These are phyloP conservation scores for Limnothrissa miodon DNA, from an alignment of 2,113 vertebrate genomes.

Conservation along the genomic window DNA sequence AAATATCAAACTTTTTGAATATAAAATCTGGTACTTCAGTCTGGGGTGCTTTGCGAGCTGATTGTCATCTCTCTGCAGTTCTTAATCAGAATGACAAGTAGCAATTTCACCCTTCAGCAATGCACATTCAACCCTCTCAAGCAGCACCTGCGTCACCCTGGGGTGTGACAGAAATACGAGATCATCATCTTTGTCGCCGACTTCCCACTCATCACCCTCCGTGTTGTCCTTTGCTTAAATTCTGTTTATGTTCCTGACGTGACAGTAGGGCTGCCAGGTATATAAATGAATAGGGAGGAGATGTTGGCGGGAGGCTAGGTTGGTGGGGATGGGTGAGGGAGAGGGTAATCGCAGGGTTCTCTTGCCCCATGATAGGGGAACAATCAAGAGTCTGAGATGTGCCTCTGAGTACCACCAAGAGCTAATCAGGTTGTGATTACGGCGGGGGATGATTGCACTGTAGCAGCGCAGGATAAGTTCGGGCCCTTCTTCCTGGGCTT, in stretches of 20 bases:
- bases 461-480: not conserved
- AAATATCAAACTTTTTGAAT: not conserved
- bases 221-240: not conserved
- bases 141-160: not conserved
- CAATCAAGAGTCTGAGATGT: not conserved
- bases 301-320: not conserved
- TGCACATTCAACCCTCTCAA: not conserved
- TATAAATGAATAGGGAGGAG: not conserved
- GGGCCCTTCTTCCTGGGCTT: not conserved
- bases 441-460: not conserved
- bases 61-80: constrained; percentile 3
- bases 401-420: not conserved
- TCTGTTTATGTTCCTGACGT: not conserved
- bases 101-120: constrained; percentile 17
- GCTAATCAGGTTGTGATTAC: constrained; percentile 14
- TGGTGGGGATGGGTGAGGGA: not conserved
- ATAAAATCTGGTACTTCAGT: not conserved
- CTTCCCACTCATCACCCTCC: not conserved
- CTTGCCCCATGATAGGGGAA: not conserved
- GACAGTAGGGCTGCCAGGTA: not conserved
- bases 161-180: not conserved
- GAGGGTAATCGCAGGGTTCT: not conserved
- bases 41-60: not conserved
- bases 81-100: constrained; percentile 19
- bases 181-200: not conserved